These are phyloP conservation scores for Xestoiulus laeticollis DNA, from an alignment of 2,888 invertebrate species.

Conservation along the genomic window DNA sequence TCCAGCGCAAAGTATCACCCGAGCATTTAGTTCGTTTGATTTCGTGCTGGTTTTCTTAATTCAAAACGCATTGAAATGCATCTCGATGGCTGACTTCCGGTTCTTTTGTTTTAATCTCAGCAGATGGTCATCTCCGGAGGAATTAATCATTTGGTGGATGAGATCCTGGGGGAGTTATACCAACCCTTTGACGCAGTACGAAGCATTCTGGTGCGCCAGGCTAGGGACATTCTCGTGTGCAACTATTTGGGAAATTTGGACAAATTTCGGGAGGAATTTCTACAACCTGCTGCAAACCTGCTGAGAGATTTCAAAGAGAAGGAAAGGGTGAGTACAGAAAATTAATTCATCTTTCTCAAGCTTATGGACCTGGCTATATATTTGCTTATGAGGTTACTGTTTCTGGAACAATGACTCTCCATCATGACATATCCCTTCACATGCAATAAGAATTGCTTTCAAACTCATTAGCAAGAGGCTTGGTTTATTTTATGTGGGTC, in stretches of 20 bases:
- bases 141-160: conserved; percentile 52
- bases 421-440: too few species aligned
- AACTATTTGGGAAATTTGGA: conserved; percentile 73
- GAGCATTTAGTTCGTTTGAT: neutral
- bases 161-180: conserved; percentile 50
- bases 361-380: neutral
- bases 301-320: conserved; percentile 51
- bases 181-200: conserved; percentile 32
- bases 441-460: too few species aligned
- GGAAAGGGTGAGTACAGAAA: conserved; percentile 55
- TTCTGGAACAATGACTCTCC: neutral
- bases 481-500: too few species aligned
- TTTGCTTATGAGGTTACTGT: neutral
- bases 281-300: conserved; percentile 65
- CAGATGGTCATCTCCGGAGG: conserved; percentile 47
- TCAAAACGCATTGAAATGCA: conserved; percentile 23
- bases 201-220: conserved; percentile 70
- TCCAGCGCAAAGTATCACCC: conserved; percentile 39
- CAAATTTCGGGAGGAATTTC: conserved; percentile 73
- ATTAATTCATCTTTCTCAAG: neutral
- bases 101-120: conserved; percentile 37
- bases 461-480: too few species aligned
- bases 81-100: conserved; percentile 47
- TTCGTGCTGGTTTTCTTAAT: conserved; percentile 47
- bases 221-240: conserved; percentile 74